A percentile compares a stretch with the other conserved stretches of the same genome.
phyloP scores from a whole-genome alignment of 1,140 invertebrate genomes.

The Neodiprion fabricii region DNA sequence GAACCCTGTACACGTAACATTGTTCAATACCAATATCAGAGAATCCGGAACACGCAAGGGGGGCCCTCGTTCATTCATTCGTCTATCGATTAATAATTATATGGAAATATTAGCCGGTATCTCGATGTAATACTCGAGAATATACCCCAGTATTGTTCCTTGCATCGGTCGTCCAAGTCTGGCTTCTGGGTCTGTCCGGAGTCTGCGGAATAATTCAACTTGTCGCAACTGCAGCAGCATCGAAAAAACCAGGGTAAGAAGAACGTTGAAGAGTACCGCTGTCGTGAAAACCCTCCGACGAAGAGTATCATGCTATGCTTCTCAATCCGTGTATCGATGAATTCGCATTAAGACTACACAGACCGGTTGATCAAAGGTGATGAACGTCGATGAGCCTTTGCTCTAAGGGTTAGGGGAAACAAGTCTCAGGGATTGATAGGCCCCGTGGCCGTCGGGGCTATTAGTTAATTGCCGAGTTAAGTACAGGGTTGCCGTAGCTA shows the following conservation, averaged over 20 bases:
- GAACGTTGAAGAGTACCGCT: no score
- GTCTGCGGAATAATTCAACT: no score
- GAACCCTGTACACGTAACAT: not conserved
- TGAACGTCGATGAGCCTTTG: no score
- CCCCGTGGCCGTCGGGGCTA: not conserved
- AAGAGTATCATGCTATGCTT: no score
- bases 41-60: not conserved
- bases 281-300: no score
- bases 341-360: no score
- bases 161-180: not conserved
- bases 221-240: no score
- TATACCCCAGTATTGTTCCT: constrained; percentile 1
- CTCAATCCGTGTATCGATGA: no score
- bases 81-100: constrained; percentile 14
- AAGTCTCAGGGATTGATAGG: no score
- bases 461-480: not conserved
- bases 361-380: no score
- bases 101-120: not conserved
- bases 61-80: constrained; percentile 1
- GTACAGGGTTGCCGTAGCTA: not conserved
- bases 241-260: no score
- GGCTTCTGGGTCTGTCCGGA: not conserved
- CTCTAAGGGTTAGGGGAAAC: no score
- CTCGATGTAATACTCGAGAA: not conserved
- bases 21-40: constrained; percentile 7